Base-by-base conservation (phyloP, 2,797 vertebrate genomes). In the Aythya fuligula region DNA sequence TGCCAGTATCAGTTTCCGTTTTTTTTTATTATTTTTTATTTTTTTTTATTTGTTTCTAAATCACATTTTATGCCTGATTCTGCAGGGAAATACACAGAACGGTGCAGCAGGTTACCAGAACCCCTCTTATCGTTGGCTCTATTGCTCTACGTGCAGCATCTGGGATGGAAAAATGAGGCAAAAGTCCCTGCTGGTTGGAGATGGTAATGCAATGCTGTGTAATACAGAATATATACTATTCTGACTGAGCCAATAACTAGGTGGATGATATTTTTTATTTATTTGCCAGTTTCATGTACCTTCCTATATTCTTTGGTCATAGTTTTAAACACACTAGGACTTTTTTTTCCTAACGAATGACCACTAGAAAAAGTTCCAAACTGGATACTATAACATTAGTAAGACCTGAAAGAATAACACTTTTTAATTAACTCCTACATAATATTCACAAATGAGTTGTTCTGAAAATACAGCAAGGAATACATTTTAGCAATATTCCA, bases 381-480 rank as follows among this genome's bases (percentile, higher is more conserved):
- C 4, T 45, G 28, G 25, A 75, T 17, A 43, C 41, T 61, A 49
- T 36, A 34, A 27, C 30, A 20, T 39, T 54, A 87, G 14, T 2
- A 1, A 61, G 53, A 71, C 25, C 32, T 64, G 49, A 66, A 87
- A 88, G 38, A 21, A 56, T 1, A 34, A 13, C 14, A 18, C 21
- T 60, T 32, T 17, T 12, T 64, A 65, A 65, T 53, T 65, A 65
- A 18, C 30, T 41, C 45, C 70, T 49, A 27, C n/a, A 70, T 79
- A 70, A 28, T 0, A 0, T 36, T 21, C 30, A 41, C 14, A 10
- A 69, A 32, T 3, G 24, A 8, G 19, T 38, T n/a, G 15, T 51
- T 51, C 51, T 20, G 27, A 43, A 86, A 79, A 72, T 11, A 62
- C 1, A 2, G 20, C 19, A 22, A 45, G 25, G 20, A 56, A 30